Evolutionary conservation across 1,140 invertebrate genomes (phyloP).

Genomic region (Hypothenemus hampei): DNA sequence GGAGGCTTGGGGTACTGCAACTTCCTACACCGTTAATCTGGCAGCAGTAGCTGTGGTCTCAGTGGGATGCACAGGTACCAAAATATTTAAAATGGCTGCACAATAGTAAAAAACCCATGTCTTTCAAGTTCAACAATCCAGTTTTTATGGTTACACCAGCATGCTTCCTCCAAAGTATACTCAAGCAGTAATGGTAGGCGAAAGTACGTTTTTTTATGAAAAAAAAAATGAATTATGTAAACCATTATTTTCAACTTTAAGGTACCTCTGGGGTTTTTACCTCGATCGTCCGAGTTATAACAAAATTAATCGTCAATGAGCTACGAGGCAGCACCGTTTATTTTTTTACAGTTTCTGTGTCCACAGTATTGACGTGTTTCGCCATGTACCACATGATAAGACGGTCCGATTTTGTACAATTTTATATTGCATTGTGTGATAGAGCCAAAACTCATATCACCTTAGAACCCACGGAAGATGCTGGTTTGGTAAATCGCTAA

Average conservation of each 20-base stretch:
- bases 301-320: constrained; percentile 70
- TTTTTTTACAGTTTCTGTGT: constrained; percentile 76
- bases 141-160: constrained; percentile 90
- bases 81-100: background rate
- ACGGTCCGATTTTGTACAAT: constrained; percentile 75
- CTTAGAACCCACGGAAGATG: constrained; percentile 73
- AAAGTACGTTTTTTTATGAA: constrained; percentile 67
- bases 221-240: too few relatives aligned
- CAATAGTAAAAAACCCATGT: background rate
- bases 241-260: constrained; percentile 38
- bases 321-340: constrained; percentile 74
- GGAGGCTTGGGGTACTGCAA: constrained; percentile 65
- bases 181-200: constrained; percentile 89
- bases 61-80: constrained; percentile 76
- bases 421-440: constrained; percentile 70
- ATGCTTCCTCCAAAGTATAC: constrained; percentile 86
- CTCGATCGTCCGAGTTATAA: constrained; percentile 75
- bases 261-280: constrained; percentile 82
- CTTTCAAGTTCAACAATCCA: constrained; percentile 78
- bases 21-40: constrained; percentile 76
- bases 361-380: constrained; percentile 69
- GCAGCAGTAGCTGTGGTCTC: constrained; percentile 79
- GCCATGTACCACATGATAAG: constrained; percentile 70
- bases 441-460: constrained; percentile 68
- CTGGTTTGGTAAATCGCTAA: constrained; percentile 67